These are phyloP conservation scores for Pangasius larnaudii DNA, from an alignment of 2,797 vertebrate genomes.

Conservation along the genomic window DNA sequence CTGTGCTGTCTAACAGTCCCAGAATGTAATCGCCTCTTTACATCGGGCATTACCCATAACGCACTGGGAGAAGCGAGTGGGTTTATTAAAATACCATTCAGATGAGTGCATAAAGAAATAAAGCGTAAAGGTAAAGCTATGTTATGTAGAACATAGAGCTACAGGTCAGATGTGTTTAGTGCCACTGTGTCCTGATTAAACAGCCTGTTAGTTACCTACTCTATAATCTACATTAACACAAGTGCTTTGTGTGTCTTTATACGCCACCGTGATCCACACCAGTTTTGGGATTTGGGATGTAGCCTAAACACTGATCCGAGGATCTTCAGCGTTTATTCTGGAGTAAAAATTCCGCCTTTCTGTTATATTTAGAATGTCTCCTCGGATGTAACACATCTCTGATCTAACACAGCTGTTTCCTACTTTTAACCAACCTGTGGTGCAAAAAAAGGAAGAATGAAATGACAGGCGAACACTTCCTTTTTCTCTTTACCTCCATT, in stretches of 20 bases:
- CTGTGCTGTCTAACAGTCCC: background rate
- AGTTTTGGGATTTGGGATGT: background rate
- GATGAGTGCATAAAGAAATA: background rate
- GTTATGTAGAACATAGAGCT: background rate
- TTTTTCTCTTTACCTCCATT: background rate
- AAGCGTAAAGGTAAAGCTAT: background rate
- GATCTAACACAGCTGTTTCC: slow-evolving; percentile 20
- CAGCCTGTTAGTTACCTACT: background rate
- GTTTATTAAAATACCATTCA: background rate
- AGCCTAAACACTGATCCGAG: too few species aligned
- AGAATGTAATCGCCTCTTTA: too few species aligned
- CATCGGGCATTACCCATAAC: background rate
- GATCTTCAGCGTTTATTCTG: background rate
- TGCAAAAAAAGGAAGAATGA: slow-evolving; percentile 40
- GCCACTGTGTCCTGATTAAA: background rate
- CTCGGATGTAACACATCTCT: background rate
- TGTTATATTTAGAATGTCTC: background rate
- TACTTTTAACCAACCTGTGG: slow-evolving; percentile 25
- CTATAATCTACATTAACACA: background rate
- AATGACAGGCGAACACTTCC: slow-evolving; percentile 25
- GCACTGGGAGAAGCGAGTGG: background rate
- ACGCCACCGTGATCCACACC: background rate
- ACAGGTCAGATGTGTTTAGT: background rate
- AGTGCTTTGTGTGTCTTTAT: background rate
- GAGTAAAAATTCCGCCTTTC: background rate